phyloP scores from a whole-genome alignment of 2,797 vertebrate genomes.

The Amblyraja radiata region DNA sequence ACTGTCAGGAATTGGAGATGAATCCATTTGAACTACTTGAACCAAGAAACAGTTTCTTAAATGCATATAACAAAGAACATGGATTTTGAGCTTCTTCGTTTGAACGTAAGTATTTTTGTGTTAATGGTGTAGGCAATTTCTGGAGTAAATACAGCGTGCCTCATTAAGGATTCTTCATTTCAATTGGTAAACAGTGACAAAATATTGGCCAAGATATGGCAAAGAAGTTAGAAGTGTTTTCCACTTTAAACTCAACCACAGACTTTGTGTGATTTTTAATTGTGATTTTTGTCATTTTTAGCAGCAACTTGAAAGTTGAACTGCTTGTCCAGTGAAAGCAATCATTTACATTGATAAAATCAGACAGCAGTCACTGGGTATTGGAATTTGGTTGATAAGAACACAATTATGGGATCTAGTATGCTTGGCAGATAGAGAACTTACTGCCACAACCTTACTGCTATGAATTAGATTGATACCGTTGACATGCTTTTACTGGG shows the following conservation, averaged over 20 bases:
- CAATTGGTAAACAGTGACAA: background rate
- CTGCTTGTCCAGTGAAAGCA: too few species aligned
- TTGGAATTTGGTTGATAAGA: background rate
- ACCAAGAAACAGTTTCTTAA: too few species aligned
- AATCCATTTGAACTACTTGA: too few species aligned
- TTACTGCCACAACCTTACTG: background rate
- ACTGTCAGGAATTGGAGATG: too few species aligned
- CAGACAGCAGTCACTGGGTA: background rate
- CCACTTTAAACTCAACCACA: background rate
- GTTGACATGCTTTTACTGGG: background rate
- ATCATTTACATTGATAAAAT: background rate
- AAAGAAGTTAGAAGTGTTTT: background rate
- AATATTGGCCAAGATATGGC: background rate
- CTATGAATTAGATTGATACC: background rate
- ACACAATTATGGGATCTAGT: background rate
- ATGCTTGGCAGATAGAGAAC: background rate
- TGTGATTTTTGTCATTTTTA: background rate
- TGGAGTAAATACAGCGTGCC: too few species aligned
- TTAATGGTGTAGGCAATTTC: too few species aligned
- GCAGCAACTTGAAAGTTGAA: background rate
- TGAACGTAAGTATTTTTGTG: too few species aligned
- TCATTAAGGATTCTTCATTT: too few species aligned
- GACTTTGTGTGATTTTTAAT: background rate
- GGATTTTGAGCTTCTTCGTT: too few species aligned
- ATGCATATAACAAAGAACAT: too few species aligned